Evolutionary conservation across 2,888 invertebrate species (phyloP).

Genomic region (Trimorus sp.): DNA sequence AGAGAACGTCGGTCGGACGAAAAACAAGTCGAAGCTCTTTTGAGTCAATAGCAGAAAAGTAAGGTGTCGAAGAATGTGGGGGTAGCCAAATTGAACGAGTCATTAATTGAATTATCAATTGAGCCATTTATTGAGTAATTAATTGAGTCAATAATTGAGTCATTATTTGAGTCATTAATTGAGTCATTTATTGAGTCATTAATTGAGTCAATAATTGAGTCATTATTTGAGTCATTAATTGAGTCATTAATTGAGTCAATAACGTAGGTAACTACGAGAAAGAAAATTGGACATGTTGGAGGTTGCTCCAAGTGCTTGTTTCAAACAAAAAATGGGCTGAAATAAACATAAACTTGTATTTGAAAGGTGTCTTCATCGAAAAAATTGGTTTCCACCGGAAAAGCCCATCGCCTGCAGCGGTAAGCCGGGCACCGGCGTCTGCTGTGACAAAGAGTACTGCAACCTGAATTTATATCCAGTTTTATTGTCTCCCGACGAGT

Average conservation of each 20-base stretch:
- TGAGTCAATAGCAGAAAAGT: too few relatives aligned
- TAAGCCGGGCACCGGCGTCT: constrained; percentile 81
- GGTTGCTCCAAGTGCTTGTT: background rate
- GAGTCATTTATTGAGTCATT: background rate
- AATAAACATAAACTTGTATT: constrained; percentile 71
- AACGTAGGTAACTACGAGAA: too few relatives aligned
- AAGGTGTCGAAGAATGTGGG: constrained; percentile 15
- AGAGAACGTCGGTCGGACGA: too few relatives aligned
- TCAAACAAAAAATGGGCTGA: background rate
- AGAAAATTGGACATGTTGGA: background rate
- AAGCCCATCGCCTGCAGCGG: constrained; percentile 82
- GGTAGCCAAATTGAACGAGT: constrained; percentile 29
- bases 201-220: background rate
- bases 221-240: background rate
- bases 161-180: background rate
- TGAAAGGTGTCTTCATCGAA: constrained; percentile 83
- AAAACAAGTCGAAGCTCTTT: too few relatives aligned
- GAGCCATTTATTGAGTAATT: too few relatives aligned
- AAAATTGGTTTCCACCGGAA: constrained; percentile 85
- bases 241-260: background rate
- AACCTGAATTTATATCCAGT: constrained; percentile 82
- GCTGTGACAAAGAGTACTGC: constrained; percentile 84
- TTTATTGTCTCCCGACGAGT: constrained; percentile 78
- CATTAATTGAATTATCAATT: background rate
- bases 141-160: background rate